These are phyloP conservation scores for Oryzias celebensis DNA, from an alignment of 2,113 vertebrate species.

Conservation along the genomic window DNA sequence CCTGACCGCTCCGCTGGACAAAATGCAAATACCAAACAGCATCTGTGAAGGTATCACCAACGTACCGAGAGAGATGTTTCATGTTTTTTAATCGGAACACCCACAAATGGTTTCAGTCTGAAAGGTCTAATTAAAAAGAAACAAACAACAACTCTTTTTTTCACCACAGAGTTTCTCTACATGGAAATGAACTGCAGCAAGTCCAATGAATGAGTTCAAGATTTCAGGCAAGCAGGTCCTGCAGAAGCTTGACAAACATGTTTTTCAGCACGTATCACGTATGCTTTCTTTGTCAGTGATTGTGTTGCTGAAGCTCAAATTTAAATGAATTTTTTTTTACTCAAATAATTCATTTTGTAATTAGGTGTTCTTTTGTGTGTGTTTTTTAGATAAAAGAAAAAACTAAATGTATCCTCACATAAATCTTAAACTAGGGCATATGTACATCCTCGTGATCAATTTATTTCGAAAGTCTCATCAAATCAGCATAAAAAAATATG, in stretches of 20 bases:
- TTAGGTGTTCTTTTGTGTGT: not conserved
- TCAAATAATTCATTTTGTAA: not conserved
- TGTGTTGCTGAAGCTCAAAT: not conserved
- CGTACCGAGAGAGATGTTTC: no score
- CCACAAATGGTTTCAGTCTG: not conserved
- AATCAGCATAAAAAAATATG: no score
- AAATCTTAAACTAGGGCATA: no score
- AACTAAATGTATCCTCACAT: no score
- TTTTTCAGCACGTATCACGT: not conserved
- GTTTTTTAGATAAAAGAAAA: no score
- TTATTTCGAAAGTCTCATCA: no score
- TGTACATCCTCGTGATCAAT: no score
- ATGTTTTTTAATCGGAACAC: not conserved
- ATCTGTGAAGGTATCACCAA: slow-evolving; percentile 36
- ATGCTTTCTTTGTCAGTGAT: not conserved
- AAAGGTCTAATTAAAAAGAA: not conserved
- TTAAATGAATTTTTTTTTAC: no score
- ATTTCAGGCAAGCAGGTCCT: not conserved
- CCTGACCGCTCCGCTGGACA: slow-evolving; percentile 61
- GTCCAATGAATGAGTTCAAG: not conserved
- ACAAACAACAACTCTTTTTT: slow-evolving; percentile 2
- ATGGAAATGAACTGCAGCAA: slow-evolving; percentile 49
- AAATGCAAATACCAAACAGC: slow-evolving; percentile 34
- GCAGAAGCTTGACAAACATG: not conserved
- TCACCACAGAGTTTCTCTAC: slow-evolving; percentile 44